Evolutionary conservation across 2,888 invertebrate genomes (phyloP), one percentile per base, ranked within the genome.

Genomic region (Rotaria magnacalcarata): DNA sequence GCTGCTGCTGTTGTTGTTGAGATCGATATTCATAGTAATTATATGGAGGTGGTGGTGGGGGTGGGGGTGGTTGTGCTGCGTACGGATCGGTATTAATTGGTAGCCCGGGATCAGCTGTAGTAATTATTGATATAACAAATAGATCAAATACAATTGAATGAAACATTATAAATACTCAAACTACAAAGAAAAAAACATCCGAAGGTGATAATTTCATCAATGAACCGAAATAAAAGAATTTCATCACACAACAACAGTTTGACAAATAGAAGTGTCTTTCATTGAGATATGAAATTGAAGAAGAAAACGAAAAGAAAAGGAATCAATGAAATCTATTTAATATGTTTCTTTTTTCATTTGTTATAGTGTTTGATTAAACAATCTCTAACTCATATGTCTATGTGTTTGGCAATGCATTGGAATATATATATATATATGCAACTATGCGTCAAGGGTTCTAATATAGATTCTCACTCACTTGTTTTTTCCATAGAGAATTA

Each of bases 1-100:
- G 56, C 8, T 56, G 27, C 5, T 60, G 60, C 5, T 60, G 60
- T 60, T 74, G 75, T 24, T 75, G 43, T 24, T 75, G 75, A 47
- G 67, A 67, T 67, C 34, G 67, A 67, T 67, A 67, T 67, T 67
- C 67, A 34, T 67, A 67, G 19, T 67, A 67, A 67, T 67, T 67
- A 67, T 67, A 67, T 67, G 67, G 56, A 8, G 56, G 11, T n/a
- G 60, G 60, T 27, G 60, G 34, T 2, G 34, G 34, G 2, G 34
- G 34, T 67, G 67, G 56, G 1, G 56, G 67, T 34, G 67, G 67
- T 34, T 67, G 67, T 27, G 16, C 19, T 67, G 67, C 67, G 19
- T 14, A 27, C 7, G 67, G 19, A 67, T 34, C 67, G 4, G 67
- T 67, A 16, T 67, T 34, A 67, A 41, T 41, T 67, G 41, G 5